Evolutionary conservation across 2,888 invertebrate species (phyloP).

Genomic region (Cephus runcator): DNA sequence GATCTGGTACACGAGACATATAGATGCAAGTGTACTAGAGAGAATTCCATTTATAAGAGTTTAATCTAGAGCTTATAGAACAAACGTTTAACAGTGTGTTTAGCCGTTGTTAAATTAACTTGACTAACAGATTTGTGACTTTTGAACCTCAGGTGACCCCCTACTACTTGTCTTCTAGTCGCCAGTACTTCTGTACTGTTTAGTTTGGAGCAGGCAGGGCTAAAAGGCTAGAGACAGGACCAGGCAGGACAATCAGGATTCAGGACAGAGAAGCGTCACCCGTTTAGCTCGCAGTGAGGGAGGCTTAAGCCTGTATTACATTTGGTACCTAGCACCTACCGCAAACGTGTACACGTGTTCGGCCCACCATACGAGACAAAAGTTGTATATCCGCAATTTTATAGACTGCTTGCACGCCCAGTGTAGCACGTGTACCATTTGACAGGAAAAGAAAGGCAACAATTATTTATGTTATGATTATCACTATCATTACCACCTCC

Average conservation of each 20-base stretch:
- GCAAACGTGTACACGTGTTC: slow-evolving; percentile 41
- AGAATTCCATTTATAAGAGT: no score
- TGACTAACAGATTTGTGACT: slow-evolving; percentile 62
- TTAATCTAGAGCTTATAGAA: background rate
- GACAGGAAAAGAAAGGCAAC: slow-evolving; percentile 20
- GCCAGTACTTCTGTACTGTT: slow-evolving; percentile 63
- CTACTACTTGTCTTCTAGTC: slow-evolving; percentile 65
- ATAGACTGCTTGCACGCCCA: slow-evolving; percentile 33
- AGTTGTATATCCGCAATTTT: slow-evolving; percentile 32
- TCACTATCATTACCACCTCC: background rate
- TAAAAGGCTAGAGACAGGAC: slow-evolving; percentile 59
- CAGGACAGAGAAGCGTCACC: slow-evolving; percentile 58
- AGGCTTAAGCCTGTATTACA: slow-evolving; percentile 51
- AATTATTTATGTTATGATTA: slow-evolving; percentile 10
- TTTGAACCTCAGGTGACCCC: slow-evolving; percentile 65
- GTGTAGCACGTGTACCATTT: slow-evolving; percentile 24
- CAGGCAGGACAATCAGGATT: slow-evolving; percentile 58
- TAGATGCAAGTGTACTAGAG: no score
- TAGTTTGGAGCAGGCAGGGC: slow-evolving; percentile 65
- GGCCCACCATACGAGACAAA: slow-evolving; percentile 16
- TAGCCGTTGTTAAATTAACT: slow-evolving; percentile 43
- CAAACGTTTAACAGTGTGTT: background rate
- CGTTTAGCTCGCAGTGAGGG: slow-evolving; percentile 58
- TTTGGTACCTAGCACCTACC: slow-evolving; percentile 41
- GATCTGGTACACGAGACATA: no score